Base-by-base conservation (phyloP, 2,797 vertebrate genomes). In the Hozukius guyotensis region DNA sequence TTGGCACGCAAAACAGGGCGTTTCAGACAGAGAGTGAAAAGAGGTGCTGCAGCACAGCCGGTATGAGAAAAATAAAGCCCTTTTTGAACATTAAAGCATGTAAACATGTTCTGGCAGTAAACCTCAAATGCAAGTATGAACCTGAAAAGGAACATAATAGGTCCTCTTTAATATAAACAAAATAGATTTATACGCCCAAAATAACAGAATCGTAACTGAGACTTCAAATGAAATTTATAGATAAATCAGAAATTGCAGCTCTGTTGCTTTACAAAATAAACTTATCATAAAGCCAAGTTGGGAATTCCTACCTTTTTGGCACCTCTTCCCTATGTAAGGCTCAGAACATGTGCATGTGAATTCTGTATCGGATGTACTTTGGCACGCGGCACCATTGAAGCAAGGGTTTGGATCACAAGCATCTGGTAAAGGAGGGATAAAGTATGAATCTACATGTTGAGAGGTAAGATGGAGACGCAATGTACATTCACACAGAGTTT, bases 361-460 rank as follows among this genome's bases (percentile, higher is more conserved):
- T n/a, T 68, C 18, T 6, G 57, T 69, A 0, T 8, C 2, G 0
- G 32, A 55, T 18, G 4, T 27, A 9, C 1, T 46, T 34, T 77
- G 18, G 73, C 94, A 95, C 2, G n/a, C 62, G n/a, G 81, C 94
- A 7, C 87, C 86, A 29, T 93, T 91, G 8, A 73, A 34, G 68
- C 94, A 95, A 14, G 93, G 93, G 81, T 93, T 89, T 71, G 91
- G 89, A 29, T 91, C 83, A 81, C 95, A 95, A 22, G 6, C 36
- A 74, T 70, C 93, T 95, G 81, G 22, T 53, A 20, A 38, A 14
- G 24, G 5, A 25, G 14, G n/a, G 18, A 63, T 5, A 59, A 42
- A 29, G 6, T 3, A 22, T n/a, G 16, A 70, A 8, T 29, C 2
- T 12, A 16, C 13, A 31, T 7, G 8, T 5, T 12, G 25, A 29